phyloP scores from a whole-genome alignment of 1,140 invertebrate species.

The Ylistrum balloti region DNA sequence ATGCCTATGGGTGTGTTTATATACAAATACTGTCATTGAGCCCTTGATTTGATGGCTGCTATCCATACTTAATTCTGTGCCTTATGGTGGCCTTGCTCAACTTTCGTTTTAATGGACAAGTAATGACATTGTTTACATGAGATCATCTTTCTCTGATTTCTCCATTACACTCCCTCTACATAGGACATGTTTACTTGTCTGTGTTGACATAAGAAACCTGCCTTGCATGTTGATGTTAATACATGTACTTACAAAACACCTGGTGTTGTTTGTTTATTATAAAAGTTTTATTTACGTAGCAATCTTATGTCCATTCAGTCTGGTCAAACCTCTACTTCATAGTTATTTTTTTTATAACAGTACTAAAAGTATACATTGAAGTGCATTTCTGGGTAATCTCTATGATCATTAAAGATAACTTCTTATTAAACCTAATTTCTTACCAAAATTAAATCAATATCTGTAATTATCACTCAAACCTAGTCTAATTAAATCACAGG shows the following conservation, averaged over 20 bases:
- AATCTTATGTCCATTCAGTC: neutral
- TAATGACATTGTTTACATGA: neutral
- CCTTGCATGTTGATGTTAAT: neutral
- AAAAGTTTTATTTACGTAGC: neutral
- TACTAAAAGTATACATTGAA: too few species aligned
- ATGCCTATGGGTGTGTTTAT: constrained; percentile 19
- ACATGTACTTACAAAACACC: neutral
- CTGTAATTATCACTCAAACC: too few species aligned
- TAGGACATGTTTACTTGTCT: too few species aligned
- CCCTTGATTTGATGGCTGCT: neutral
- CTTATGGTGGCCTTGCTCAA: neutral
- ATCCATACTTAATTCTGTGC: neutral
- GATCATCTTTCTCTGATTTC: neutral
- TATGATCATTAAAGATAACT: too few species aligned
- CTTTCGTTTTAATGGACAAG: neutral
- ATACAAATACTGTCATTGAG: neutral
- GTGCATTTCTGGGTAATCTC: neutral
- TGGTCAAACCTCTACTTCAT: too few species aligned
- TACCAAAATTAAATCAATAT: too few species aligned
- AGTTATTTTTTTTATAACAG: too few species aligned
- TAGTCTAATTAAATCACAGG: too few species aligned
- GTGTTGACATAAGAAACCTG: neutral
- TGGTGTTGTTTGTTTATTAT: constrained; percentile 16
- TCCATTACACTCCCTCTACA: neutral
- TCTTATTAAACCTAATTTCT: too few species aligned